phyloP scores from a whole-genome alignment of 2,113 vertebrate species.

The Sorex fumeus region DNA sequence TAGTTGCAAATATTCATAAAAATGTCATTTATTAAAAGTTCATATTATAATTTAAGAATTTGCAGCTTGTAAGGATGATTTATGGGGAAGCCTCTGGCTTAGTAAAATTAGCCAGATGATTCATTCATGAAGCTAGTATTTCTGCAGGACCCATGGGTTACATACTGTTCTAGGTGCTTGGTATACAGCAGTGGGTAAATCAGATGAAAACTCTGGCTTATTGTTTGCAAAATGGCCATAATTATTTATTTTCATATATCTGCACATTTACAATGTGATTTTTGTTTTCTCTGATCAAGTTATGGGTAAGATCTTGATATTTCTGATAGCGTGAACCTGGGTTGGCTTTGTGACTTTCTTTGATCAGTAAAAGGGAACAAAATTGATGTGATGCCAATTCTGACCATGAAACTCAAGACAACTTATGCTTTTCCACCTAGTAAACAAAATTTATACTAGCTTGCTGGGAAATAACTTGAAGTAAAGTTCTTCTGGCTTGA shows the following conservation, averaged over 20 bases:
- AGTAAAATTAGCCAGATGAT: neutral
- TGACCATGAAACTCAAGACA: neutral
- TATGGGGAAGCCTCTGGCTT: neutral
- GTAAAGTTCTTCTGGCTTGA: neutral
- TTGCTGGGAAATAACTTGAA: neutral
- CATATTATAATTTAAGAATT: constrained; percentile 1
- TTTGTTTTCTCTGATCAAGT: neutral
- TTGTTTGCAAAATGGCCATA: neutral
- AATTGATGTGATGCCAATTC: neutral
- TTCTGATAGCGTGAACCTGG: neutral
- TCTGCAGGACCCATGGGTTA: neutral
- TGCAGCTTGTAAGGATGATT: neutral
- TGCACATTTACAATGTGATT: neutral
- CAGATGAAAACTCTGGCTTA: neutral
- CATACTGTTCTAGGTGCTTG: neutral
- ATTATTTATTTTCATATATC: neutral
- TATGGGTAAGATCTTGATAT: neutral
- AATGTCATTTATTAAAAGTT: neutral
- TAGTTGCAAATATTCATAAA: constrained; percentile 5
- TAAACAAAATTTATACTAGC: no score
- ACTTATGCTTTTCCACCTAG: neutral
- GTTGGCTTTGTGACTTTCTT: neutral
- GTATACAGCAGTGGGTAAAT: neutral
- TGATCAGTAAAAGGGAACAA: neutral
- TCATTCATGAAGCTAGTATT: constrained; percentile 2